A percentile compares a stretch with the other conserved stretches of the same genome.
phyloP scores from a whole-genome alignment of 1,140 invertebrate species.

The Ridgeia piscesae region DNA sequence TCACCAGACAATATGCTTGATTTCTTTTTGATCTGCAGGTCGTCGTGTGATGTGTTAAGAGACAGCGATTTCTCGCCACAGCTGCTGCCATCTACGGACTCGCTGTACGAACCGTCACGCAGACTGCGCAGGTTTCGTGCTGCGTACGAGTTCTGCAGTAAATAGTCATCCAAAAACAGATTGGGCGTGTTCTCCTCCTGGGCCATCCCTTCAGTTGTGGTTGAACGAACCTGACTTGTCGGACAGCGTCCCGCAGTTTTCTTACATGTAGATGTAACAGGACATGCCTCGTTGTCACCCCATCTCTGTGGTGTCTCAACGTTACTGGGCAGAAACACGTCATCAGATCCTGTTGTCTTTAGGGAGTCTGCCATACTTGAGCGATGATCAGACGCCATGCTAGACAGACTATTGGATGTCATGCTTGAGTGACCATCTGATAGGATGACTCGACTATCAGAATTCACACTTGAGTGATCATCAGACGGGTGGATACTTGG shows the following conservation, averaged over 20 bases:
- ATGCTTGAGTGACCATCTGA: neutral
- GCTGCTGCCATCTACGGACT: neutral
- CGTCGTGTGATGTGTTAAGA: neutral
- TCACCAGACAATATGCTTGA: neutral
- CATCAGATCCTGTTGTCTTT: neutral
- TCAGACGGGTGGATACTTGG: neutral
- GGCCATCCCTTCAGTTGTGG: neutral
- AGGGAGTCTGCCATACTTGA: neutral
- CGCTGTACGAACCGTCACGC: conserved; percentile 44
- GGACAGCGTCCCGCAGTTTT: neutral
- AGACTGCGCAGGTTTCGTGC: conserved; percentile 45
- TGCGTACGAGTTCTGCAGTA: conserved; percentile 47
- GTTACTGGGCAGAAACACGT: neutral
- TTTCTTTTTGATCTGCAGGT: neutral
- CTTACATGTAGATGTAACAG: neutral
- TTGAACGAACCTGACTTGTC: neutral
- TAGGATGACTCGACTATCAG: neutral
- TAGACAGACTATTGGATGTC: neutral
- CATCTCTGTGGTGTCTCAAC: neutral
- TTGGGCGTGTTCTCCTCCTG: conserved; percentile 44
- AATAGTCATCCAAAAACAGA: conserved; percentile 43
- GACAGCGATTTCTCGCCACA: neutral
- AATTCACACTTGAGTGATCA: neutral
- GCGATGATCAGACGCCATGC: neutral
- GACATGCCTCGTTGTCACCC: neutral